Evolutionary conservation across 2,888 invertebrate genomes (phyloP), one percentile per base, ranked within the genome.

Genomic region (Drosophila atroscutellata): DNA sequence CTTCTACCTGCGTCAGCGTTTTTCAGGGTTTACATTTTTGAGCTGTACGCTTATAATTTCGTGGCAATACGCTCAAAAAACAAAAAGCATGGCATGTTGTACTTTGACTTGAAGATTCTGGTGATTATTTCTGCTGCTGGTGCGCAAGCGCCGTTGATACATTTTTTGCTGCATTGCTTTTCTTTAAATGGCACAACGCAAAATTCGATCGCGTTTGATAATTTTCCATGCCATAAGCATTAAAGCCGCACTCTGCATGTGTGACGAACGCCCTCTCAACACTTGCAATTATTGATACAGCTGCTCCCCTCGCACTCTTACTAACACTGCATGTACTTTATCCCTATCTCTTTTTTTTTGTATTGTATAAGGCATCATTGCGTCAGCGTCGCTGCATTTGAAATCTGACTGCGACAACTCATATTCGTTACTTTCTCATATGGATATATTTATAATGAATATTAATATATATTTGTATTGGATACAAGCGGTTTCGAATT

Each of bases 1-100:
- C 59, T 62, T 59, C 85, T 87, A 85, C 87, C 87, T 72, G 61
- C 69, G 85, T 86, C 85, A 89, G 89, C 85, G 56, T 59, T 57
- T 77, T 80, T 87, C 82, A 89, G 84, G 80, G 85, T 81, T 89
- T 89, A 64, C 59, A 67, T 58, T 66, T 59, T 64, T 64, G 47
- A 57, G 66, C 66, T 59, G 71, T 49, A 56, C 64, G 64, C 59
- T 52, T 52, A 66, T 49, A 67, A 80, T 74, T 80, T 80, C 65
- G 65, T 71, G 57, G 68, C 75, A 61, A 67, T 55, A 62, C 80
- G 78, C 57, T 49, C 9, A 62, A 45, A 56, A 72, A 61, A 57
- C 11, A 58, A 54, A 59, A 72, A 60, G 56, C 36, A 37, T 62
- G 47, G 58, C 20, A 54, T 62, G 8, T 65, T 69, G 66, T 79